Percentiles rank a stretch among this genome's conserved stretches.
phyloP scores from a whole-genome alignment of 2,113 vertebrate species.

The Sinocyclocheilus anshuiensis region DNA sequence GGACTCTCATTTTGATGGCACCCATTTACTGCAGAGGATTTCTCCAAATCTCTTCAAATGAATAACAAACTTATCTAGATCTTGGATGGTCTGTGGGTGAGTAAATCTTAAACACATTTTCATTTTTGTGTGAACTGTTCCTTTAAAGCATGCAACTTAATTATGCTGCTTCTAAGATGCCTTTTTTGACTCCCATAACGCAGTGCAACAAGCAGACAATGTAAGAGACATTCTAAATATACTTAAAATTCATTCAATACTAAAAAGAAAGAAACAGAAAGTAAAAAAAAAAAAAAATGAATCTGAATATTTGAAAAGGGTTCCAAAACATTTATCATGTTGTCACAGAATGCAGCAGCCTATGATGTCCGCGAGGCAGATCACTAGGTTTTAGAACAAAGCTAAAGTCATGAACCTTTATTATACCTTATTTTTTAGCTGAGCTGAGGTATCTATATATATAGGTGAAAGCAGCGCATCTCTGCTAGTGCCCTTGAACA shows the following conservation, averaged over 20 bases:
- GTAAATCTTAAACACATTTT: too few species aligned
- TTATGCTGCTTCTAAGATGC: background rate
- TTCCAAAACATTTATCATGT: background rate
- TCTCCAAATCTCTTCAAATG: too few species aligned
- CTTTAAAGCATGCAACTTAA: background rate
- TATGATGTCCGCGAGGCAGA: too few species aligned
- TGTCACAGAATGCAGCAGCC: background rate
- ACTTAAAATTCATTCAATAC: background rate
- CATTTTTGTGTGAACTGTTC: too few species aligned
- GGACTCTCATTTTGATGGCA: background rate
- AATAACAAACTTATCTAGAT: too few species aligned
- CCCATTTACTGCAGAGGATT: background rate
- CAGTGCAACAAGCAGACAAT: too few species aligned
- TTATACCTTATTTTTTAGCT: conserved; percentile 30
- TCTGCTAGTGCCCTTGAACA: conserved; percentile 46
- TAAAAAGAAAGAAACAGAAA: background rate
- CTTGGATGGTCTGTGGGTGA: too few species aligned
- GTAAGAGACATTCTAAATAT: too few species aligned
- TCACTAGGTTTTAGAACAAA: background rate
- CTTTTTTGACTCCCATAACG: background rate
- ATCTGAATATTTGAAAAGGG: background rate
- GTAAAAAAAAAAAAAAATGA: background rate
- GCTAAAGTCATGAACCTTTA: conserved; percentile 20
- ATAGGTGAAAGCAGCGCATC: conserved; percentile 19
- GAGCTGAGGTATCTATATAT: conserved; percentile 41